Evolutionary conservation across 2,113 vertebrate genomes (phyloP).

Genomic region (Anhinga rufa): DNA sequence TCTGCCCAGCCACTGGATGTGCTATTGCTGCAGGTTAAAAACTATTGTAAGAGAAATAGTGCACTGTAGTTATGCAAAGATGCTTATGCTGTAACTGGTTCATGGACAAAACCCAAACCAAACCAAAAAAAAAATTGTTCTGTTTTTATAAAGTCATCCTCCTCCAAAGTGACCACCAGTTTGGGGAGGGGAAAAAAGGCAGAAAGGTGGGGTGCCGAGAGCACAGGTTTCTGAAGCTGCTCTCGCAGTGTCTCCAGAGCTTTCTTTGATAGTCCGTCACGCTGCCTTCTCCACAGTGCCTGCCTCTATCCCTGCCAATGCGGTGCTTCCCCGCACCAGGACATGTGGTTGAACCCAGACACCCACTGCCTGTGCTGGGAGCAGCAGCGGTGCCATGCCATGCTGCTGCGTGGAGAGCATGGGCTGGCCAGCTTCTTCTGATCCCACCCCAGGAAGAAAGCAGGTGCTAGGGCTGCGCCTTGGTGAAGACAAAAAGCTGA

Average conservation of each 20-base stretch:
- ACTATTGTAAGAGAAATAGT: background rate
- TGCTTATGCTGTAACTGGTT: background rate
- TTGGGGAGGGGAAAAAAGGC: background rate
- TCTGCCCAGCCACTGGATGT: background rate
- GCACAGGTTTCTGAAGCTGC: background rate
- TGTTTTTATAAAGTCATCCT: background rate
- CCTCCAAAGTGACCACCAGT: background rate
- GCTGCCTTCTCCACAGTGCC: background rate
- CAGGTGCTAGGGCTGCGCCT: accelerated
- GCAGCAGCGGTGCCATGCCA: too few relatives aligned
- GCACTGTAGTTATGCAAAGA: background rate
- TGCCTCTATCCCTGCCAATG: background rate
- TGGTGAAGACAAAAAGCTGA: background rate
- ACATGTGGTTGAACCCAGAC: background rate
- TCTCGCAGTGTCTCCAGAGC: background rate
- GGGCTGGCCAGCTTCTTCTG: background rate
- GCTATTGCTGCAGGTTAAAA: background rate
- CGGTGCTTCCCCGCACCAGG: background rate
- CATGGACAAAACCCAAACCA: background rate
- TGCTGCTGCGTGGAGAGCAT: accelerated
- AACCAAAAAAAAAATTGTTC: background rate
- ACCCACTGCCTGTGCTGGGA: accelerated
- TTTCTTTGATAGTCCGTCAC: background rate
- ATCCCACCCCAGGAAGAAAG: background rate
- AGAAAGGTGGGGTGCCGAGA: background rate